Evolutionary conservation across 2,797 vertebrate species (phyloP), one percentile per base, ranked within the genome.

Genomic region (Sciaenops ocellatus): DNA sequence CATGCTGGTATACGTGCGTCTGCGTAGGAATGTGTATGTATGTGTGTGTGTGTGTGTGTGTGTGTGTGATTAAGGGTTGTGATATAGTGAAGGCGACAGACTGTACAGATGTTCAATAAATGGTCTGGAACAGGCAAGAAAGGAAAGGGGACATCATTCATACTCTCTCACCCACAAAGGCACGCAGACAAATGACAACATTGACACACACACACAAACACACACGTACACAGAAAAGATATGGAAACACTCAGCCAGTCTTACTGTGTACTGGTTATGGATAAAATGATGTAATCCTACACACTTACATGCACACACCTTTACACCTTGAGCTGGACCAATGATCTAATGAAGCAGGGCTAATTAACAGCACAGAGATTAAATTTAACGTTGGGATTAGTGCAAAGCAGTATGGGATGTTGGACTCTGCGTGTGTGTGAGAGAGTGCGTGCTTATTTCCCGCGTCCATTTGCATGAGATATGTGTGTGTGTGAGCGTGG

Each of bases 71-170:
- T 88, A 83, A 89, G 78, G 85, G 50, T 50, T 73, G 85, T 88
- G 85, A 90, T 87, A 59, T 80, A 88, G 79, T 72, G 78, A 81
- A 87, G 82, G 84, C 65, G 84, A 91, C 91, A 93, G 88, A 87
- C 82, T 88, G 88, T 92, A 89, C 92, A 91, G 90, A 92, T 92
- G 90, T 90, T 95, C 88, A 90, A 94, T 93, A 94, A 94, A 94
- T 91, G 92, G 90, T 81, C 90, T 92, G 86, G 90, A 93, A 94
- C 91, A 79, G 82, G 69, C 80, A 63, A 64, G 70, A 30, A 80
- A 84, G 80, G 78, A 82, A 76, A 84, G 83, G 65, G 61, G 85
- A 83, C 80, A 89, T 91, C 79, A 70, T 66, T 92, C 83, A 89
- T 60, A 67, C 68, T 52, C 59, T 9, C 26, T 8, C 51, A 30